phyloP scores from a whole-genome alignment of 2,888 invertebrate species.

The Lithophane semibrunnea region DNA sequence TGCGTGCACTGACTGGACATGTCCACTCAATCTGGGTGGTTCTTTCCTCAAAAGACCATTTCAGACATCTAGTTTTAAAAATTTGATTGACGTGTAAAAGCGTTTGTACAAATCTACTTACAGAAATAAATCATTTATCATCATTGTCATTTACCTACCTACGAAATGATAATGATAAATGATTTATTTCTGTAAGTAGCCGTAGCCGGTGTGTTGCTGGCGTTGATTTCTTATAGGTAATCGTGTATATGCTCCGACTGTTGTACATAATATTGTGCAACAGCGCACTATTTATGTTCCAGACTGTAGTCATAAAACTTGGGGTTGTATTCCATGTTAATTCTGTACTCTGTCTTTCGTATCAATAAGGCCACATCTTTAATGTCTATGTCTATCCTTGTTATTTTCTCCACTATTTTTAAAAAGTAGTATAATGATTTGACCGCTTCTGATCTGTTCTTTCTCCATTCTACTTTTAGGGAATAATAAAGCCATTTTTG shows the following conservation, averaged over 20 bases:
- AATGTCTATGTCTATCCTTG: slow-evolving; percentile 65
- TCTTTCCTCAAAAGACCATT: too few relatives aligned
- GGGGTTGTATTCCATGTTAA: slow-evolving; percentile 24
- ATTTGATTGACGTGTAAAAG: too few relatives aligned
- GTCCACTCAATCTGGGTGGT: too few relatives aligned
- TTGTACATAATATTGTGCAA: too few relatives aligned
- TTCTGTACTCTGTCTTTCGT: slow-evolving; percentile 29
- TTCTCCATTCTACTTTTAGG: fast-evolving
- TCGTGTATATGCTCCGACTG: neutral
- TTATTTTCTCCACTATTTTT: slow-evolving; percentile 70
- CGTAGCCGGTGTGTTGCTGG: neutral
- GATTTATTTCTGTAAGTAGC: too few relatives aligned
- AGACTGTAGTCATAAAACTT: slow-evolving; percentile 25
- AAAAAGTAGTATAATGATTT: slow-evolving; percentile 49
- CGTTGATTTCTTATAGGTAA: neutral
- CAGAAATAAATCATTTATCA: too few relatives aligned
- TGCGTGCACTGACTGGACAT: too few relatives aligned
- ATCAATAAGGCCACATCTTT: slow-evolving; percentile 12
- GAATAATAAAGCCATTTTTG: slow-evolving; percentile 33
- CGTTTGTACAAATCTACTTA: too few relatives aligned
- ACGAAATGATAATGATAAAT: too few relatives aligned
- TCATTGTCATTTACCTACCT: too few relatives aligned
- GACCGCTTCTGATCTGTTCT: too few relatives aligned
- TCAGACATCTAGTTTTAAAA: too few relatives aligned
- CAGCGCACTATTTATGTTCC: neutral